Evolutionary conservation across 2,888 invertebrate genomes (phyloP), one percentile per base, ranked within the genome.

Genomic region (Cataglyphis rosenhaueri): DNA sequence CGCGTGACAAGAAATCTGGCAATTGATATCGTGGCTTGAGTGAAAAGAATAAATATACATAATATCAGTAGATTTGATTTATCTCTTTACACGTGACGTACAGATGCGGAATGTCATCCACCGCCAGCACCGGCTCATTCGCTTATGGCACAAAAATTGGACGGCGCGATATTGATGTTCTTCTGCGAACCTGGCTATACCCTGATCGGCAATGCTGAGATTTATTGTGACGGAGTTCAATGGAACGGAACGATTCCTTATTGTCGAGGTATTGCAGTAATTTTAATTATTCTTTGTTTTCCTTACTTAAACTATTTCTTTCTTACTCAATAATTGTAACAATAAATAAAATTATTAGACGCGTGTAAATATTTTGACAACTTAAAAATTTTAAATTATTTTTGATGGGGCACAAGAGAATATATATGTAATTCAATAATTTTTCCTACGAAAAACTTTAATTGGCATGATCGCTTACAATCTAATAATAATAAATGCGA

Each of bases 231-330:
- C 90, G 97, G 97, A 0, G 90, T 85, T 0, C 92, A 92, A 0
- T 98, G 98, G 98, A 97, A 97, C 91, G 95, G 95, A 0, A 96
- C 96, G 0, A 92, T 95, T 3, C 98, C 98, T 0, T 92, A 91
- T 15, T 98, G 98, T 91, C 93, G 95, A 91, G 95, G 97, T 97
- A 95, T 59, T 29, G 5, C 21, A 38, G 55, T 29, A 57, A 21
- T 62, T 75, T 62, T 25, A 64, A 41, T 32, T 6, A 4, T n/a
- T 68, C 5, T 35, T 0, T 0, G 35, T 29, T 32, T 25, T 10
- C 12, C 3, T 12, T 21, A 12, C n/a, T 61, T 32, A n/a, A 41
- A 48, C 6, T 48, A 52, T 52, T 8, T 52, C n/a, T 9, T n/a
- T 52, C 8, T 52, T n/a, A 52, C 8, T 8, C 9, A 32, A 32